Conservation (phyloP, 2,113 vertebrate genomes). For the Ranitomeya variabilis region DNA sequence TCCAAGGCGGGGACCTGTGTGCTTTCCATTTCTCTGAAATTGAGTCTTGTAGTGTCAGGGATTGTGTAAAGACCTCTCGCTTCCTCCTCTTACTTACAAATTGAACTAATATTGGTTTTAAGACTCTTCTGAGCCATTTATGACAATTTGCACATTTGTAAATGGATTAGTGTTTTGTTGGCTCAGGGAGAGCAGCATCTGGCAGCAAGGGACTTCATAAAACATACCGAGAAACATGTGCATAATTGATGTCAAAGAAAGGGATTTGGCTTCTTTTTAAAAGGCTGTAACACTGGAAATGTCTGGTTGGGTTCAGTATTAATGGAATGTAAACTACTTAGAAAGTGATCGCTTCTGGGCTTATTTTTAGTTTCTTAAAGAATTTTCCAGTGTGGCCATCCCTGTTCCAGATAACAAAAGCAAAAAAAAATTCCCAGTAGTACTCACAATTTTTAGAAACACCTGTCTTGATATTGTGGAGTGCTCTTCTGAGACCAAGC, state of each 20-base stretch:
- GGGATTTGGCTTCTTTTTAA: slow-evolving; percentile 2
- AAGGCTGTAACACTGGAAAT: not conserved
- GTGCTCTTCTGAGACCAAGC: no score
- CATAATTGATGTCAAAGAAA: slow-evolving; percentile 39
- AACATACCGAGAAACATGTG: slow-evolving; percentile 16
- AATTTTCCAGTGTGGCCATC: not conserved
- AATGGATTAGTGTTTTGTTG: slow-evolving; percentile 55
- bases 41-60: not conserved
- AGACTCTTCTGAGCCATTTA: slow-evolving; percentile 54
- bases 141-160: slow-evolving; percentile 55
- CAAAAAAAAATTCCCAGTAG: no score
- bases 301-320: not conserved
- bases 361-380: not conserved
- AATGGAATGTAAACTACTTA: slow-evolving; percentile 5
- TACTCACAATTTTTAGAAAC: no score
- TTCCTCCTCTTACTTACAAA: slow-evolving; percentile 51
- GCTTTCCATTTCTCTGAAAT: slow-evolving; percentile 32
- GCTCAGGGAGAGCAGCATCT: not conserved
- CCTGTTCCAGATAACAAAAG: not conserved
- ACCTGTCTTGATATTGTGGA: no score
- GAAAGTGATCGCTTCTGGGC: not conserved
- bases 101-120: slow-evolving; percentile 54
- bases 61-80: slow-evolving; percentile 53
- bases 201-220: slow-evolving; percentile 33
- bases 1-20: slow-evolving; percentile 1